Percentiles rank a stretch among this genome's conserved stretches.
Conservation (phyloP, 2,888 invertebrate species). For the Andricus quercusramuli region DNA sequence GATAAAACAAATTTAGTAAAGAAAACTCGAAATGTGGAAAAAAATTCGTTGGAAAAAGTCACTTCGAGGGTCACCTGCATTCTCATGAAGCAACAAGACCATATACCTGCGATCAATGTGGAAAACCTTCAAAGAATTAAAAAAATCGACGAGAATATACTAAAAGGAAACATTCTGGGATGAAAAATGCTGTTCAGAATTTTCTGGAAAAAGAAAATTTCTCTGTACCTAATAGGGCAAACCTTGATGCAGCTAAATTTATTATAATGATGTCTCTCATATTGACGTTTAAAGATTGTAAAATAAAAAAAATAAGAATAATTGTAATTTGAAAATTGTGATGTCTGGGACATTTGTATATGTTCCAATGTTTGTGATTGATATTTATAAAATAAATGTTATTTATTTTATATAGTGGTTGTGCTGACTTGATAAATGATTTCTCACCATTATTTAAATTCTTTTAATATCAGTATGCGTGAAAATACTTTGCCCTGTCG, state of each 20-base stretch:
- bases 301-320: too few species aligned
- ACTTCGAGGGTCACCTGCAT: slow-evolving; percentile 76
- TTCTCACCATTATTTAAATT: neutral
- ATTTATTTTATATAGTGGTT: neutral
- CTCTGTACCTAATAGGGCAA: slow-evolving; percentile 48
- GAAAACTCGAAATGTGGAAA: slow-evolving; percentile 75
- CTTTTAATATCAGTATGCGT: neutral
- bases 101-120: slow-evolving; percentile 75
- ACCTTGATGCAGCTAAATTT: slow-evolving; percentile 71
- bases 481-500: too few species aligned
- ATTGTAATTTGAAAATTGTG: neutral
- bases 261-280: slow-evolving; percentile 75
- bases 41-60: slow-evolving; percentile 76
- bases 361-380: neutral
- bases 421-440: neutral
- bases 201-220: slow-evolving; percentile 71
- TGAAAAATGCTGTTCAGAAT: slow-evolving; percentile 72
- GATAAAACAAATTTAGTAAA: neutral
- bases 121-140: slow-evolving; percentile 75
- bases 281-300: slow-evolving; percentile 64
- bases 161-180: slow-evolving; percentile 72
- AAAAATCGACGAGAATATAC: slow-evolving; percentile 76
- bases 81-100: slow-evolving; percentile 76
- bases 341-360: neutral
- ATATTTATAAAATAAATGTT: neutral